Conservation (phyloP, 1,140 invertebrate species). For the Gonioctena quinquepunctata region DNA sequence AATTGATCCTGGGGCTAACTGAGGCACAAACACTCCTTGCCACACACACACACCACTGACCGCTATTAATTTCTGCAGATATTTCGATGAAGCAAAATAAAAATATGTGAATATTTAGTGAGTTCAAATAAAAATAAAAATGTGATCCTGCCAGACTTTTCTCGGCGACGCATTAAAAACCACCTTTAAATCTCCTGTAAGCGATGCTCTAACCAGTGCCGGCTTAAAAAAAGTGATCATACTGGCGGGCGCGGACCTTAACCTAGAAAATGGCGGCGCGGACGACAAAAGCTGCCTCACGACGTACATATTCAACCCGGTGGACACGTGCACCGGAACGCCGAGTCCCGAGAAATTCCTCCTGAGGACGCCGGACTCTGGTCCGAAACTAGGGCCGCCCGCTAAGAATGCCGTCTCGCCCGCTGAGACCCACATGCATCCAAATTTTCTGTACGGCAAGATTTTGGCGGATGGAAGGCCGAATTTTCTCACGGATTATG, state of each 20-base stretch:
- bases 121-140: no score
- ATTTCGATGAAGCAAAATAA: not conserved
- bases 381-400: not conserved
- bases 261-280: conserved; percentile 35
- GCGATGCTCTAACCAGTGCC: no score
- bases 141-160: not conserved
- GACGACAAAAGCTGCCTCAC: conserved; percentile 52
- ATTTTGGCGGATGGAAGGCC: conserved; percentile 43
- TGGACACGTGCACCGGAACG: conserved; percentile 50
- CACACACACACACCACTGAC: no score
- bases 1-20: no score
- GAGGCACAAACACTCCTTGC: no score
- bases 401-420: conserved; percentile 19
- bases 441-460: conserved; percentile 47
- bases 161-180: no score
- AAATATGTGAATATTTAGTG: not conserved
- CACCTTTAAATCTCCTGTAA: no score
- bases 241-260: conserved; percentile 50
- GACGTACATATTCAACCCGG: conserved; percentile 54
- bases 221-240: conserved; percentile 22
- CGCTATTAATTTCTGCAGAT: not conserved
- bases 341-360: conserved; percentile 48
- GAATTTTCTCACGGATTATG: conserved; percentile 49
- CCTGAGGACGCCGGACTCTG: conserved; percentile 9
- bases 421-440: conserved; percentile 39